Base-by-base conservation (phyloP, 1,140 invertebrate genomes). In the Caerostris darwini region DNA sequence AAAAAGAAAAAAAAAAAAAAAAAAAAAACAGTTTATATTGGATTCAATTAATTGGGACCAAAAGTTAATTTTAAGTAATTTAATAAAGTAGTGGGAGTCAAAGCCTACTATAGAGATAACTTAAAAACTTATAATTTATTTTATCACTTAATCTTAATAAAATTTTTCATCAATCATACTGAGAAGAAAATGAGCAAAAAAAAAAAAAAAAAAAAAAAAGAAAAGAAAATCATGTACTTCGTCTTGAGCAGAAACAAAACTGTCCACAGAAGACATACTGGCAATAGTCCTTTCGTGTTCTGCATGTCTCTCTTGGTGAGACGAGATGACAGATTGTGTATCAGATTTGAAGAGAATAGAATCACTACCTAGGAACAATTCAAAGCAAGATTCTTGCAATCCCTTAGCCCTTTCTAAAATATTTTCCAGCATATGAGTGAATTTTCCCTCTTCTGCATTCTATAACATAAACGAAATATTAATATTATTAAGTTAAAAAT, bases 221-320 rank as follows among this genome's bases (percentile, higher is more conserved):
- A 34, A 34, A 34, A 34, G 34, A 34, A 34, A 34, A 34, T 34
- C 34, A 34, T 34, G 96, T 96, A 98, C 97, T 96, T 98, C 98
- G 96, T 99, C 98, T 96, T 98, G 97, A 1, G 98, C 98, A 1
- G 98, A 99, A 56, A 98, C 98, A 96, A 99, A 99, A 61, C 98
- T 99, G 96, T 99, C 99, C 0, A 98, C 97, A 67, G 86, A 94
- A 14, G 90, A 94, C 54, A 85, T 77, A 81, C 93, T 95, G 86
- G 83, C 93, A 17, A 95, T 69, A 71, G 93, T 95, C 92, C 88
- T 92, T 57, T 95, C 94, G 56, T 91, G 71, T 87, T 95, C 94
- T 64, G 88, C 81, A 53, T 67, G n/a, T 94, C 93, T 57, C 54
- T 95, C 90, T 58, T 92, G 93, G 10, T 88, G 87, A 19, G 90